phyloP scores from a whole-genome alignment of 1,140 invertebrate species.

The Drosophila willistoni region DNA sequence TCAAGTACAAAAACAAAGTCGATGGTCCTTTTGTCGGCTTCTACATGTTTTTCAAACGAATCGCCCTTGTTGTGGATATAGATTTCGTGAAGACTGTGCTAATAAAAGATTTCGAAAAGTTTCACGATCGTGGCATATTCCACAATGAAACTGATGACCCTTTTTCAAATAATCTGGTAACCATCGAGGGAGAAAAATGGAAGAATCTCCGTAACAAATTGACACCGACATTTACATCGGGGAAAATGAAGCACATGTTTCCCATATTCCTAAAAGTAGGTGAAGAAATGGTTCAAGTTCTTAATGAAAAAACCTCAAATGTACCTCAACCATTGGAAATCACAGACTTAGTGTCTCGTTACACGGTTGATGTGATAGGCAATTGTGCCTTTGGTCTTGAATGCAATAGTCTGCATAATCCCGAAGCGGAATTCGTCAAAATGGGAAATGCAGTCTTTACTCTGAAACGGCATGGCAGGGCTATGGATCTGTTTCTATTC shows the following conservation, averaged over 20 bases:
- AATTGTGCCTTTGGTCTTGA: conserved; percentile 87
- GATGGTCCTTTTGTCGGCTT: conserved; percentile 51
- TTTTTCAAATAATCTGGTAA: conserved; percentile 82
- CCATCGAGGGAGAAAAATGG: conserved; percentile 84
- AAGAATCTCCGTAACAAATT: conserved; percentile 84
- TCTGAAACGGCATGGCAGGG: conserved; percentile 26
- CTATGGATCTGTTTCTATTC: conserved; percentile 27
- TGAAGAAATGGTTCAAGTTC: conserved; percentile 41
- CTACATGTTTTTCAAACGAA: conserved; percentile 37
- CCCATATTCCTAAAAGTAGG: conserved; percentile 63
- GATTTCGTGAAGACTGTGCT: conserved; percentile 84
- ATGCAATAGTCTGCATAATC: conserved; percentile 84
- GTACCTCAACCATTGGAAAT: conserved; percentile 38
- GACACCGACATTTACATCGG: conserved; percentile 85
- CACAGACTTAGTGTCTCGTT: conserved; percentile 61
- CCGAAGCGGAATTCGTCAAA: conserved; percentile 84
- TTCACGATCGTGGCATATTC: conserved; percentile 83
- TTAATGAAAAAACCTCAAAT: conserved; percentile 1
- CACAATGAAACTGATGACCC: conserved; percentile 84
- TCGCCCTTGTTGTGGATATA: conserved; percentile 35
- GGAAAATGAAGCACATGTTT: conserved; percentile 85
- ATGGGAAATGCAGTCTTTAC: conserved; percentile 43
- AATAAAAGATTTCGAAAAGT: conserved; percentile 85
- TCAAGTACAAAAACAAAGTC: conserved; percentile 56
- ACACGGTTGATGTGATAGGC: conserved; percentile 84